Conservation (phyloP, 2,797 vertebrate genomes). For the Epinephelus awoara region DNA sequence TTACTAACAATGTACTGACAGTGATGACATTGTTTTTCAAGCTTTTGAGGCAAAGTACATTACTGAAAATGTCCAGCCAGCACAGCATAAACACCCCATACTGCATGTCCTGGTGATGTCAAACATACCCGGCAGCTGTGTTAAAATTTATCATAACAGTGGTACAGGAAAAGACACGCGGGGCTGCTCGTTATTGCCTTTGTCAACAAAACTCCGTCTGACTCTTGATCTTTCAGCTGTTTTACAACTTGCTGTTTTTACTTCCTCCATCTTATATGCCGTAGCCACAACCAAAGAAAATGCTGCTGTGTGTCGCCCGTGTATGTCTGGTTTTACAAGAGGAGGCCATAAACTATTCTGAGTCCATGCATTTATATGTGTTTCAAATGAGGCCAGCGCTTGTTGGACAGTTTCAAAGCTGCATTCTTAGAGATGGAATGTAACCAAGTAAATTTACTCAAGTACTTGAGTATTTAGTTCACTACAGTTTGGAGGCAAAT, state of each 20-base stretch:
- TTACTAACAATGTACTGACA: conserved; percentile 14
- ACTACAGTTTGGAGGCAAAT: not conserved
- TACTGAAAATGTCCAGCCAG: conserved; percentile 18
- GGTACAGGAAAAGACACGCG: not conserved
- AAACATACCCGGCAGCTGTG: conserved; percentile 33
- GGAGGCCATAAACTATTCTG: conserved; percentile 27
- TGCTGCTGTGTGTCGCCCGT: conserved; percentile 9
- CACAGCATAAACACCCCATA: conserved; percentile 40
- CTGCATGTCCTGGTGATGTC: conserved; percentile 10
- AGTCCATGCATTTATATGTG: conserved; percentile 15
- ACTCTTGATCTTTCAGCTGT: conserved; percentile 17
- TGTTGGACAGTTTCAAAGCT: conserved; percentile 8
- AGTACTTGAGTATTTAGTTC: not conserved
- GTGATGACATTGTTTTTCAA: conserved; percentile 25
- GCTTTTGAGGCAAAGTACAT: conserved; percentile 18
- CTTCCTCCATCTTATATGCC: conserved; percentile 22
- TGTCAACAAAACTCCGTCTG: conserved; percentile 7
- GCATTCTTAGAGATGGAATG: not conserved
- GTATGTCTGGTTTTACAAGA: conserved; percentile 20
- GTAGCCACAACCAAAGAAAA: conserved; percentile 24
- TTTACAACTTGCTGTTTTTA: conserved; percentile 23
- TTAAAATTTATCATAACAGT: conserved; percentile 8
- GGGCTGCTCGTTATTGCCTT: conserved; percentile 10
- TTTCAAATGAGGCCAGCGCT: conserved; percentile 6
- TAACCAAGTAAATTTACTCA: not conserved